Conservation (phyloP, 2,888 invertebrate genomes). For the Eudemis profundana region DNA sequence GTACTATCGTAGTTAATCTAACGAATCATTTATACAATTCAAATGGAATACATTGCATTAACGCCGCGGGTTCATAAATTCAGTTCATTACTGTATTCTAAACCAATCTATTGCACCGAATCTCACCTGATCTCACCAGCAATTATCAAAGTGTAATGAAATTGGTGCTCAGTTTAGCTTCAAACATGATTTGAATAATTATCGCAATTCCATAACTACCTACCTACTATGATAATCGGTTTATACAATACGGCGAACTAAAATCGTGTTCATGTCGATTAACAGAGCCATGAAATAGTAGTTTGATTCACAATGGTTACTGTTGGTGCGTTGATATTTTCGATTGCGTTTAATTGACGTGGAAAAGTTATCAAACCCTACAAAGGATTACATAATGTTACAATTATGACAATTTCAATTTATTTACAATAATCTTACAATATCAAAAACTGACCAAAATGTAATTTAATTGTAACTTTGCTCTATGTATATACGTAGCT, state of each 20-base stretch:
- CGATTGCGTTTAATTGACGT: background rate
- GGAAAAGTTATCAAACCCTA: background rate
- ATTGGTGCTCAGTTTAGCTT: slow-evolving; percentile 46
- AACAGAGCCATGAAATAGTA: slow-evolving; percentile 1
- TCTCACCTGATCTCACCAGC: slow-evolving; percentile 29
- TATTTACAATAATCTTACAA: too few relatives aligned
- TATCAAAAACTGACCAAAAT: too few relatives aligned
- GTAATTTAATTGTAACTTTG: too few relatives aligned
- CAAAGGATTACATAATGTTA: background rate
- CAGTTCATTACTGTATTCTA: slow-evolving; percentile 13
- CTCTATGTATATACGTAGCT: too few relatives aligned
- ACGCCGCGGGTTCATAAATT: background rate
- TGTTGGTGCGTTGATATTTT: background rate
- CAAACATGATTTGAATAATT: slow-evolving; percentile 47
- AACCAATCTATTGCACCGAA: slow-evolving; percentile 19
- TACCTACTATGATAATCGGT: slow-evolving; percentile 34
- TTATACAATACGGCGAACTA: slow-evolving; percentile 21
- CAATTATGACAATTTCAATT: too few relatives aligned
- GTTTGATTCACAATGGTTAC: background rate
- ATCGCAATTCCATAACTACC: slow-evolving; percentile 40
- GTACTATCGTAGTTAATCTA: background rate
- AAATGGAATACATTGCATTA: slow-evolving; percentile 8
- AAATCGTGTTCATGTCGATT: slow-evolving; percentile 14
- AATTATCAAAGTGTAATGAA: slow-evolving; percentile 46
- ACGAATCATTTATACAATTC: slow-evolving; percentile 1